Base-by-base conservation (phyloP, 2,797 vertebrate genomes). In the Lophotriccus pileatus region DNA sequence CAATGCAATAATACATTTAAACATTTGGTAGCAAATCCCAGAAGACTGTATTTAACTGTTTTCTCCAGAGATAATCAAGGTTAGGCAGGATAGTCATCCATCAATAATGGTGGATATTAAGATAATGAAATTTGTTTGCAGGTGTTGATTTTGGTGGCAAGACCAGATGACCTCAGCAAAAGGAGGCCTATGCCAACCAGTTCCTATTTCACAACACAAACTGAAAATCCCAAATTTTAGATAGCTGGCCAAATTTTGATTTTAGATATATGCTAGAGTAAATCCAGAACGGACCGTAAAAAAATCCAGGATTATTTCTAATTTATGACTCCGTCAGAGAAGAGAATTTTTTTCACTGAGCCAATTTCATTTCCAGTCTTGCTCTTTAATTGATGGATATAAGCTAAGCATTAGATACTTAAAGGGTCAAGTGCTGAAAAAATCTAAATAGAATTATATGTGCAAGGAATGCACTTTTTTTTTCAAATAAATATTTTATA, bases 21-120 rank as follows among this genome's bases (percentile, higher is more conserved):
- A 81, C 75, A 82, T 68, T 87, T 77, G 62, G 77, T 49, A 84
- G 37, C 16, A 95, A 91, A 82, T 81, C 69, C 72, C 75, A 75
- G 30, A 67, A 73, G 27, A 43, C n/a, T 39, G 12, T 43, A 76
- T 86, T 88, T 90, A 83, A 82, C 66, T 84, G 43, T 85, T 39
- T 88, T 74, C 69, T 74, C 87, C 24, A 70, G 69, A 93, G 55
- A 80, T 69, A 80, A 83, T 53, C 55, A 74, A 56, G 30, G 85
- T 46, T 85, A 85, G 58, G 41, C 43, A 74, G 1, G 0, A 70
- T 34, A 93, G 30, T 34, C 60, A 84, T 59, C 30, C 59, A 56
- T 55, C 58, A 89, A 55, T 39, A 89, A 79, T 10, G 24, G 37
- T 27, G 41, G 20, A 27, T 78, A 75, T 58, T 68, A 82, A 59